phyloP scores from a whole-genome alignment of 2,113 vertebrate genomes.

The Forbesichthys papilliferus region DNA sequence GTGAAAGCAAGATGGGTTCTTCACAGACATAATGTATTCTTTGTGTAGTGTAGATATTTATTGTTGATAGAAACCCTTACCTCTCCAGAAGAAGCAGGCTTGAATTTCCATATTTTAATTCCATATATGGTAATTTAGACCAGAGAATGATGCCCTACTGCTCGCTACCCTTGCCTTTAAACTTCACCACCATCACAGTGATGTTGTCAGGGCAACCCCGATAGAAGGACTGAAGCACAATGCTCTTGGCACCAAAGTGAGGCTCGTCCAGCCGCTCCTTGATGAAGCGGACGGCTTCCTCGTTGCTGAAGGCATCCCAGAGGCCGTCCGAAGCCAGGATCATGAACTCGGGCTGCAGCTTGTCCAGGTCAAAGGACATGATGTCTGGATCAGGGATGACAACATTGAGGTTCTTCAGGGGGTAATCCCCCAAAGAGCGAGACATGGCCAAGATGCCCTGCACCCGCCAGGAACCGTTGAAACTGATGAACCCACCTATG shows the following conservation, averaged over 20 bases:
- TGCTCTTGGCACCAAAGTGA: conserved; percentile 97
- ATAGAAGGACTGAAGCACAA: conserved; percentile 97
- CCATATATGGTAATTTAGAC: not conserved
- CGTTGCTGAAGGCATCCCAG: conserved; percentile 99
- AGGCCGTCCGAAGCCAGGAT: conserved; percentile 96
- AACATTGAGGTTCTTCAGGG: conserved; percentile 96
- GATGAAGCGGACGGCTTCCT: conserved; percentile 96
- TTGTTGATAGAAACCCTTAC: too few species aligned
- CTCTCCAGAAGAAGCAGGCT: too few species aligned
- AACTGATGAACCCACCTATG: conserved; percentile 97
- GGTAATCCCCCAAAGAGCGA: conserved; percentile 94
- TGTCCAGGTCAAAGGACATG: conserved; percentile 94
- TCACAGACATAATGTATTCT: too few species aligned
- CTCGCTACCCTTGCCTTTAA: conserved; percentile 86
- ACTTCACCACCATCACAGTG: conserved; percentile 99
- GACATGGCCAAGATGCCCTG: conserved; percentile 99
- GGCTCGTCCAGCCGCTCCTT: conserved; percentile 94
- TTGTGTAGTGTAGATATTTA: too few species aligned
- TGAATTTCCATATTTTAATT: too few species aligned
- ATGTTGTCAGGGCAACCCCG: conserved; percentile 98
- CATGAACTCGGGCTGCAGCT: conserved; percentile 97
- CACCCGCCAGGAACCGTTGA: conserved; percentile 97
- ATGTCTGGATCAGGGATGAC: conserved; percentile 94
- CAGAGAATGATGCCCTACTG: conserved; percentile 66
- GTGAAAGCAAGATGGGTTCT: too few species aligned